phyloP scores from a whole-genome alignment of 1,140 invertebrate species.

The Charaxes varanes region DNA sequence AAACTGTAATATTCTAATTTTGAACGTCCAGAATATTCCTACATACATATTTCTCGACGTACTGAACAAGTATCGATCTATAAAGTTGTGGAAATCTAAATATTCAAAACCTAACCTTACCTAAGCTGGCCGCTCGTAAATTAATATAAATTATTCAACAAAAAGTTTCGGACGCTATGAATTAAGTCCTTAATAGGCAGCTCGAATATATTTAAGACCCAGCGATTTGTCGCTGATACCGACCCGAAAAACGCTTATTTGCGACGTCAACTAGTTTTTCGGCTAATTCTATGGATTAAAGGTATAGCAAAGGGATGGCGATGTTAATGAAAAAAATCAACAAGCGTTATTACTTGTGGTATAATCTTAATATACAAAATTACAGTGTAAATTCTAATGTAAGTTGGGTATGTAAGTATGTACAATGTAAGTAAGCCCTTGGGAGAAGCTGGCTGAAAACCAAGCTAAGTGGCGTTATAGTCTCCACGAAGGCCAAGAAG shows the following conservation, averaged over 20 bases:
- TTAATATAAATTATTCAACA: slow-evolving; percentile 10
- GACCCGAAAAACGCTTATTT: slow-evolving; percentile 6
- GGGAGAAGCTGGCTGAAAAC: too few species aligned
- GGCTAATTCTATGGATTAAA: not conserved
- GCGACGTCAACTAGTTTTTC: not conserved
- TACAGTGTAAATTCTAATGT: too few species aligned
- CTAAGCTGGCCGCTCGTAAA: slow-evolving; percentile 8
- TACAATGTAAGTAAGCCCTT: too few species aligned
- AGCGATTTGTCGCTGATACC: slow-evolving; percentile 5
- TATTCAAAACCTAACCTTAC: slow-evolving; percentile 5
- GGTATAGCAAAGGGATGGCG: not conserved
- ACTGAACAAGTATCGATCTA: slow-evolving; percentile 7
- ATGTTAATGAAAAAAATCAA: too few species aligned
- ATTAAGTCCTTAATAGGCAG: slow-evolving; percentile 15
- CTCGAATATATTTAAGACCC: slow-evolving; percentile 4
- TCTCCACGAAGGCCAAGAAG: too few species aligned
- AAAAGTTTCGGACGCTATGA: slow-evolving; percentile 9
- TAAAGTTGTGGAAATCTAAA: slow-evolving; percentile 3
- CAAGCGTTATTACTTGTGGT: too few species aligned
- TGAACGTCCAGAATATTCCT: too few species aligned
- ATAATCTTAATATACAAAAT: too few species aligned
- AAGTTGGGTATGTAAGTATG: too few species aligned
- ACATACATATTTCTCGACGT: too few species aligned
- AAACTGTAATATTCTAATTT: too few species aligned
- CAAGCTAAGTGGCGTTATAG: too few species aligned